Conservation (phyloP, 2,797 vertebrate species). For the Cuculus canorus region DNA sequence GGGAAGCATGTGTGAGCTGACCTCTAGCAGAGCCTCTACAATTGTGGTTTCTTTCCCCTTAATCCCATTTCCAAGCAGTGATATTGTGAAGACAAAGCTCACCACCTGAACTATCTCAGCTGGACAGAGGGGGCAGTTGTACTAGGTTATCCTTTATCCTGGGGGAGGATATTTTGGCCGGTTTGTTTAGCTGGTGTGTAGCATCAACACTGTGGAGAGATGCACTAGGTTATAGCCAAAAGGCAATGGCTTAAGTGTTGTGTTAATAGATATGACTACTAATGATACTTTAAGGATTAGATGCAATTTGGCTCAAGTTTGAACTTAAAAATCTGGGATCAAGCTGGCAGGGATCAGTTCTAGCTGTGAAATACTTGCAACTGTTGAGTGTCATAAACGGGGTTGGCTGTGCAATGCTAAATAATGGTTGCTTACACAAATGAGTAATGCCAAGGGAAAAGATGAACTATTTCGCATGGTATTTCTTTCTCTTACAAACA, state of each 20-base stretch:
- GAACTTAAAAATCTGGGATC: not conserved
- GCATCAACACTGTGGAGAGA: not conserved
- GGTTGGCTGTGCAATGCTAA: not conserved
- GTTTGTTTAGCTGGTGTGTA: not conserved
- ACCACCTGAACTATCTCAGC: not conserved
- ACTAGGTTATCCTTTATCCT: not conserved
- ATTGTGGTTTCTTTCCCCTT: conserved; percentile 5
- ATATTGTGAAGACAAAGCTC: not conserved
- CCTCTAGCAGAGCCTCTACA: conserved; percentile 54
- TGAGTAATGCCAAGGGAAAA: not conserved
- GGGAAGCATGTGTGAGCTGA: conserved; percentile 61
- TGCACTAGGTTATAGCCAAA: not conserved
- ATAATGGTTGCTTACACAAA: not conserved
- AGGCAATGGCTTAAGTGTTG: not conserved
- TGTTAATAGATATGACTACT: not conserved
- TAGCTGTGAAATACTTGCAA: not conserved
- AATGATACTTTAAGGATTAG: not conserved
- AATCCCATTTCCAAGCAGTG: conserved; percentile 17
- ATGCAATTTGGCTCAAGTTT: not conserved
- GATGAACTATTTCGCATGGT: not conserved
- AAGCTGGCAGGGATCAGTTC: not conserved
- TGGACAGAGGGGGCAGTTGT: not conserved
- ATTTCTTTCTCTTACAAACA: not conserved
- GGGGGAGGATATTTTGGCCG: not conserved
- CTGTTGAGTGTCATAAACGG: not conserved